phyloP scores from a whole-genome alignment of 2,888 invertebrate species.

The Aphodius granarius region DNA sequence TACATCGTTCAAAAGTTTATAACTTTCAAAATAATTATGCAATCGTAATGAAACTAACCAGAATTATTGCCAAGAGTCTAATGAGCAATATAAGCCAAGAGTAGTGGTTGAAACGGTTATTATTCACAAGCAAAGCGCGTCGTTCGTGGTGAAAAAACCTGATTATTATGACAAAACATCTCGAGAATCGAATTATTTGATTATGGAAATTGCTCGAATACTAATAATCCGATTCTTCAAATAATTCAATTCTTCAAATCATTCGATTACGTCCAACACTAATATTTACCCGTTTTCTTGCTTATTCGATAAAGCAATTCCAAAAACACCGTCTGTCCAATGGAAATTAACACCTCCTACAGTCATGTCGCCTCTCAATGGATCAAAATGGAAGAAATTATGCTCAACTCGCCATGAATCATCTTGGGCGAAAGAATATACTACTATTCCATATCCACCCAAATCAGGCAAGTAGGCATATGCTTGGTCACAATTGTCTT shows the following conservation, averaged over 20 bases:
- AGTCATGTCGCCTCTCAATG: slow-evolving; percentile 73
- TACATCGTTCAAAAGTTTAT: neutral
- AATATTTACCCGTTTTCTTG: slow-evolving; percentile 58
- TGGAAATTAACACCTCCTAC: slow-evolving; percentile 81
- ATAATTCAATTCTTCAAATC: too few species aligned
- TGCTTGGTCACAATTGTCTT: slow-evolving; percentile 72
- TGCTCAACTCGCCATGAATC: slow-evolving; percentile 79
- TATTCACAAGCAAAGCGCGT: neutral
- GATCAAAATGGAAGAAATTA: slow-evolving; percentile 84
- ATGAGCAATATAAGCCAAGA: neutral
- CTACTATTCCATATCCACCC: slow-evolving; percentile 74
- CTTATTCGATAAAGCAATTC: slow-evolving; percentile 63
- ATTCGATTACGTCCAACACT: neutral
- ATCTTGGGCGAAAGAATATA: slow-evolving; percentile 73
- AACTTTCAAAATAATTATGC: too few species aligned
- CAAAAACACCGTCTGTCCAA: slow-evolving; percentile 84
- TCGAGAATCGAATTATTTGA: too few species aligned
- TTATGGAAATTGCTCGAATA: too few species aligned
- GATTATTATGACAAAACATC: too few species aligned
- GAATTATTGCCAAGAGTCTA: too few species aligned
- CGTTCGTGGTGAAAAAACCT: too few species aligned
- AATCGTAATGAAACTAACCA: too few species aligned
- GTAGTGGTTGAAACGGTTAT: neutral
- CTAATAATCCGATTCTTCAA: too few species aligned
- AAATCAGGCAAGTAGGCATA: slow-evolving; percentile 79